Percentiles rank a stretch among this genome's conserved stretches.
Evolutionary conservation across 2,888 invertebrate genomes (phyloP).

Genomic region (Lordiphosa andalusiaca): DNA sequence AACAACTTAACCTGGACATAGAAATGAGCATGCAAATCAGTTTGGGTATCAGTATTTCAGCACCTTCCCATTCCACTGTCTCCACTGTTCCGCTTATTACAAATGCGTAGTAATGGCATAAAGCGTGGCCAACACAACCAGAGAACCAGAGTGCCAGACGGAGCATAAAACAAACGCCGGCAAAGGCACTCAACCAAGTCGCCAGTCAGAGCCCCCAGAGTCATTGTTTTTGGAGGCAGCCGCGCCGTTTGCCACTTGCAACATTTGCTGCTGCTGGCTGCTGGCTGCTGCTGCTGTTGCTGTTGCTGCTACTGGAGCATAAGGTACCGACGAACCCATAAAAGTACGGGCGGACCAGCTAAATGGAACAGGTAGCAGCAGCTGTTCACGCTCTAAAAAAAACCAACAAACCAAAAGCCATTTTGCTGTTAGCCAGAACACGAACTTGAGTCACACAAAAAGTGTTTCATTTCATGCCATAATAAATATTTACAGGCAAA

Average conservation of each 20-base stretch:
- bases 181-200: slow-evolving; percentile 69
- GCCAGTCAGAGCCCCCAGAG: slow-evolving; percentile 31
- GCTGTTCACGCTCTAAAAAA: slow-evolving; percentile 73
- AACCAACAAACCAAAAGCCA: slow-evolving; percentile 15
- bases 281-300: slow-evolving; percentile 15
- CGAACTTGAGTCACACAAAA: slow-evolving; percentile 18
- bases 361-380: slow-evolving; percentile 69
- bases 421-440: slow-evolving; percentile 40
- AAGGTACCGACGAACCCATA: slow-evolving; percentile 69
- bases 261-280: slow-evolving; percentile 35
- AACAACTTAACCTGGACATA: no score
- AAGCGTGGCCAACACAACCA: slow-evolving; percentile 40
- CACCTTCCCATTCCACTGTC: slow-evolving; percentile 42
- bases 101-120: slow-evolving; percentile 62
- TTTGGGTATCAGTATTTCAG: no score
- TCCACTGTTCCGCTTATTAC: slow-evolving; percentile 59
- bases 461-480: slow-evolving; percentile 48
- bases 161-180: slow-evolving; percentile 70
- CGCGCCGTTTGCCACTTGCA: slow-evolving; percentile 58
- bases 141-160: slow-evolving; percentile 47
- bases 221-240: slow-evolving; percentile 47
- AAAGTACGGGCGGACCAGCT: slow-evolving; percentile 69
- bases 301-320: slow-evolving; percentile 52
- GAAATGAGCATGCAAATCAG: no score
- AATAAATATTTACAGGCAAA: slow-evolving; percentile 54